Evolutionary conservation across 1,140 invertebrate genomes (phyloP), one percentile per base, ranked within the genome.

Genomic region (Brachionus angularis): DNA sequence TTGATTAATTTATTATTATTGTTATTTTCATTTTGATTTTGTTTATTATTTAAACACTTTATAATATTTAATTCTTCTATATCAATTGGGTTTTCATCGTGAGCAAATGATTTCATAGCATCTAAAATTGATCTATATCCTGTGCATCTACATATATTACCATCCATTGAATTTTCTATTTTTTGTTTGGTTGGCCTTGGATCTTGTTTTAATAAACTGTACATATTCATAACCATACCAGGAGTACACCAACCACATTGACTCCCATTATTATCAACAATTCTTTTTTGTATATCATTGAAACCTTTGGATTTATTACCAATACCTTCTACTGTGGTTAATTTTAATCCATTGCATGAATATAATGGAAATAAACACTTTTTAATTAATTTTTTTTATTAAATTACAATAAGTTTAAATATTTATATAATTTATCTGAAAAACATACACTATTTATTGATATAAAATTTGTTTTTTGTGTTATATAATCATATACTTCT

Each of bases 321-420:
- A 33, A 91, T 78, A 4, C 89, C 89, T 79, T 92, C 90, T 10
- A 89, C 82, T 0, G 90, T 92, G 1, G 85, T 87, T 34, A 93
- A 87, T 55, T 87, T 84, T 87, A 88, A 89, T 36, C 87, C 88
- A 74, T 87, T 80, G 75, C 87, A 89, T 12, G 84, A 84, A 64
- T 87, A 85, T n/a, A 89, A 77, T n/a, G 87, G 84, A 1, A 87
- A 85, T 25, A 90, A 75, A 76, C 89, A 89, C 87, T 88, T 74
- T 33, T n/a, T n/a, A 79, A 77, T 25, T 12, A 73, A 42, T 21
- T 46, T 72, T 16, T 29, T 36, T 1, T 14, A 18, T 18, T 18
- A 23, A 34, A 52, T 16, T 67, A 1, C 23, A 49, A 34, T 29
- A 8, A 50, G 47, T 50, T 21, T 8, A 12, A 7, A 5, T 7